Percentiles rank a stretch among this genome's conserved stretches.
phyloP scores from a whole-genome alignment of 1,140 invertebrate genomes.

The Centruroides vittatus region DNA sequence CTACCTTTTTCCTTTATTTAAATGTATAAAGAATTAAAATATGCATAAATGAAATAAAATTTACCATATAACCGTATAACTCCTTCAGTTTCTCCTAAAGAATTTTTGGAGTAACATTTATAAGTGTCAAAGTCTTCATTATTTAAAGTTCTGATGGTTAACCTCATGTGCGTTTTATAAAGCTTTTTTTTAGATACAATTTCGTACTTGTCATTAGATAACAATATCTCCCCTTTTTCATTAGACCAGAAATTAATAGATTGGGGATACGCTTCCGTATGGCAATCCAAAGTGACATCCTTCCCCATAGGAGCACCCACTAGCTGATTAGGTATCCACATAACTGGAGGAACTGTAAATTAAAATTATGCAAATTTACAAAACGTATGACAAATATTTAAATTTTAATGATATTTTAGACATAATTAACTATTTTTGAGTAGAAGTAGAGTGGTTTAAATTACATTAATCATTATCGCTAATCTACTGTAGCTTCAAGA shows the following conservation, averaged over 20 bases:
- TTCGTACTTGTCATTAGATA: constrained; percentile 59
- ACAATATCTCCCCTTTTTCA: constrained; percentile 62
- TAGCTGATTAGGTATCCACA: constrained; percentile 34
- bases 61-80: constrained; percentile 78
- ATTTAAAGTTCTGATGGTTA: constrained; percentile 30
- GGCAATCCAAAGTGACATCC: constrained; percentile 62
- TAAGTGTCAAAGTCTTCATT: constrained; percentile 63
- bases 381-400: no score
- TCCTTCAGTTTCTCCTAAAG: constrained; percentile 76
- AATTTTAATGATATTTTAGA: no score
- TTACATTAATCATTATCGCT: no score
- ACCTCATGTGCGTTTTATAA: constrained; percentile 14
- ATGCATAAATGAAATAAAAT: constrained; percentile 20
- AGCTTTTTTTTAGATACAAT: constrained; percentile 28
- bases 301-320: constrained; percentile 61
- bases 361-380: constrained; percentile 5
- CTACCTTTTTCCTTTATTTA: neutral
- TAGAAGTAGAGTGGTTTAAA: no score
- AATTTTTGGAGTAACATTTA: constrained; percentile 85
- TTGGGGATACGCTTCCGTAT: constrained; percentile 70
- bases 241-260: constrained; percentile 36
- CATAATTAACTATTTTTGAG: no score
- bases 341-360: constrained; percentile 33
- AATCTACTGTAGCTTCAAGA: no score
- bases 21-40: neutral